Conservation (phyloP, 2,888 invertebrate genomes). For the Phortica magna region DNA sequence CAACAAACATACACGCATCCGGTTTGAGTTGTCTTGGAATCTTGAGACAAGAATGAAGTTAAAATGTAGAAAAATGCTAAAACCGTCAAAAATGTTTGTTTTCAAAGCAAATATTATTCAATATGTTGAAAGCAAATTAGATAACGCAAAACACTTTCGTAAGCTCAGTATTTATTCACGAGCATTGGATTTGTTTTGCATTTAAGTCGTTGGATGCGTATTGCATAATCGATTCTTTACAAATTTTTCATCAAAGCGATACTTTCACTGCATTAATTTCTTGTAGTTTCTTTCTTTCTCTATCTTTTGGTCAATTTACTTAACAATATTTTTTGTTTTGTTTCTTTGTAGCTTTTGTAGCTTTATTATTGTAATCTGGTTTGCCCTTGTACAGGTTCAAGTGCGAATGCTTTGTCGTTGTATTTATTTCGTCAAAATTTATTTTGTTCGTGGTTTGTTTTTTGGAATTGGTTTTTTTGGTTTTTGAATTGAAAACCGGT, state of each 20-base stretch:
- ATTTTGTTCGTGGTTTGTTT: conserved; percentile 44
- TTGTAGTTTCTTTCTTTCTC: neutral
- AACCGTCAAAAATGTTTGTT: too few relatives aligned
- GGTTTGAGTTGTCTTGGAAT: too few relatives aligned
- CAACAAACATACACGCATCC: too few relatives aligned
- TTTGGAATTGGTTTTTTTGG: conserved; percentile 13
- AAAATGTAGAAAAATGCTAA: too few relatives aligned
- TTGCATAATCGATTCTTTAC: neutral
- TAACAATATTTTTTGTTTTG: neutral
- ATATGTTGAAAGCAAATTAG: too few relatives aligned
- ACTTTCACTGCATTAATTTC: conserved; percentile 59
- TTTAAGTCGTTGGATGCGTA: neutral
- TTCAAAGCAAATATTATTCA: too few relatives aligned
- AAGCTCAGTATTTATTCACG: too few relatives aligned
- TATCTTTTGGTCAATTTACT: neutral
- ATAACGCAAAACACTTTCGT: too few relatives aligned
- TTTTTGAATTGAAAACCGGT: conserved; percentile 15
- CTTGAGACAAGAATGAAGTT: too few relatives aligned
- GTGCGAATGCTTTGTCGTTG: conserved; percentile 50
- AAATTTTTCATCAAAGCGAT: neutral
- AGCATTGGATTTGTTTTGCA: neutral
- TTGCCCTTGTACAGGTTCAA: conserved; percentile 63
- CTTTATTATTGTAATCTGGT: conserved; percentile 5
- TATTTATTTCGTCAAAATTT: conserved; percentile 39
- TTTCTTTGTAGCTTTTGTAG: neutral